A percentile compares a stretch with the other conserved stretches of the same genome.
Evolutionary conservation across 2,797 vertebrate species (phyloP).

Genomic region (Taeniopygia guttata): DNA sequence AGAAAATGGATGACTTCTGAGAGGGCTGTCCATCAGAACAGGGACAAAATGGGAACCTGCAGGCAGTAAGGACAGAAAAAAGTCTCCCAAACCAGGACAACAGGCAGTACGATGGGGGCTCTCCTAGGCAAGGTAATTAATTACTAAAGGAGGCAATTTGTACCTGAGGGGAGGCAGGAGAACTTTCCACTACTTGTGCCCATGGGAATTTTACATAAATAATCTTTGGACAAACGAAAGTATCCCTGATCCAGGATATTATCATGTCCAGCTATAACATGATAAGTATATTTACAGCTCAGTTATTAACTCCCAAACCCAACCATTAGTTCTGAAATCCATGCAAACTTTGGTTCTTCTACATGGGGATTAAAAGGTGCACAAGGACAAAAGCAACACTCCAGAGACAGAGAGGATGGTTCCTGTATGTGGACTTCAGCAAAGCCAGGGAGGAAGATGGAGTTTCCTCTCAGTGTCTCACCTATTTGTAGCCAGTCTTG

Average conservation of each 20-base stretch:
- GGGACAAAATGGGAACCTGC: not conserved
- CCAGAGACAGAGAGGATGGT: not conserved
- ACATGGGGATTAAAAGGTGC: not conserved
- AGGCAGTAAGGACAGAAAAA: not conserved
- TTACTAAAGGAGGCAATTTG: not conserved
- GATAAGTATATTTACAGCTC: not conserved
- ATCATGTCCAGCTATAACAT: not conserved
- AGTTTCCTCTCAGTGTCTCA: not conserved
- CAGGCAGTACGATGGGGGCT: accelerated
- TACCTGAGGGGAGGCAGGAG: not conserved
- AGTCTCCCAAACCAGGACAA: not conserved
- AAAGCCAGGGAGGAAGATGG: not conserved
- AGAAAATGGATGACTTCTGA: not conserved
- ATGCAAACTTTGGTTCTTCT: not conserved
- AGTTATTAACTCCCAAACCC: not conserved
- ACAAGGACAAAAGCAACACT: not conserved
- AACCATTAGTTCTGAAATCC: not conserved
- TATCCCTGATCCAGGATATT: not conserved
- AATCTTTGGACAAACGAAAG: not conserved
- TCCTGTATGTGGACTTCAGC: not conserved
- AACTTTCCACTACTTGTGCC: not conserved
- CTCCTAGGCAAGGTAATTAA: not conserved
- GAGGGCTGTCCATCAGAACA: not conserved
- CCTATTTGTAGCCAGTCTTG: not conserved
- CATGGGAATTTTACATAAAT: not conserved